Evolutionary conservation across 2,797 vertebrate species (phyloP), one percentile per base, ranked within the genome.

Genomic region (Antrozous pallidus): DNA sequence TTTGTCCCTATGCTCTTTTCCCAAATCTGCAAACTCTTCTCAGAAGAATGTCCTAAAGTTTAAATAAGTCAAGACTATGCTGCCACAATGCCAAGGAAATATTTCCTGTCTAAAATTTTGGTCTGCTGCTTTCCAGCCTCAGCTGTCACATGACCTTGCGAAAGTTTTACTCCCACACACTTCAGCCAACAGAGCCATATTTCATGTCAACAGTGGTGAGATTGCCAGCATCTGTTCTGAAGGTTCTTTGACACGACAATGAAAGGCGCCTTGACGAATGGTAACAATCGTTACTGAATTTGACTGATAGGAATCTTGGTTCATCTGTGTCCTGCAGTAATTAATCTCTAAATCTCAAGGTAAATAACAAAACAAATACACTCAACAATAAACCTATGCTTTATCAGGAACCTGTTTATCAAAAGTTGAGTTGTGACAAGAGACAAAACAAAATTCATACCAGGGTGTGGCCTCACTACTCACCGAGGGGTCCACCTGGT

Each of bases 401-500:
- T 73, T n/a, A 40, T 36, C 51, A 70, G 69, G 47, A 75, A 85
- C 36, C 18, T 84, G 63, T 75, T 77, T 91, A 47, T 78, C 54
- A 92, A 42, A 88, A 88, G 74, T 14, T 17, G 51, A 33, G 61
- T 6, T n/a, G 18, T 84, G 6, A 71, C 54, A 78, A 70, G 3
- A 90, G 17, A 83, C 45, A 17, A 85, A 71, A 63, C 14, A 40
- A 88, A 89, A 85, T 18, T 24, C 9, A 63, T 28, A 56, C 16
- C 18, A 51, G 22, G 9, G 26, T 47, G 36, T 88, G 77, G 67
- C 4, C 80, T 83, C 31, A 70, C n/a, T 90, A 98, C 99, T 99
- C 97, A 99, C 99, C 0, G 99, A 99, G 31, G 99, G 99, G 97
- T 99, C 99, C 4, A 96, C 96, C 51, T 99, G 98, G 97, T 99